A percentile compares a stretch with the other conserved stretches of the same genome.
These are phyloP conservation scores for Protula sp. DNA, from an alignment of 2,888 invertebrate genomes.

Conservation along the genomic window DNA sequence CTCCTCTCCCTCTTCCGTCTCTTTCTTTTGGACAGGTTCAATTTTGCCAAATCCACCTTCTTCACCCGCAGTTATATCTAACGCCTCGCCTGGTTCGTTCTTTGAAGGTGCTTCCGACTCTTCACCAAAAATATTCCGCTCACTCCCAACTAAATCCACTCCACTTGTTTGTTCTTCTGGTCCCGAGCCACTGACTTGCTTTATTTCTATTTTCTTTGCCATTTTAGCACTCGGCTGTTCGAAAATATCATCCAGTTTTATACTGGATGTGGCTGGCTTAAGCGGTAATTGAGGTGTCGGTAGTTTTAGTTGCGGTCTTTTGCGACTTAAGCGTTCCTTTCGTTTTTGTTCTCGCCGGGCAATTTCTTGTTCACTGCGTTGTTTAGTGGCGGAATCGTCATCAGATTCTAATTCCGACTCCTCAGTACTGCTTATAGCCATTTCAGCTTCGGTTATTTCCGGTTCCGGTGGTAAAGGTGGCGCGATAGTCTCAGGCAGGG, in stretches of 20 bases:
- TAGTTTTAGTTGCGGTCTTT: not conserved
- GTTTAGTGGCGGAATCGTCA: no score
- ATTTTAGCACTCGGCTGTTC: constrained; percentile 57
- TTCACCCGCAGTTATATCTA: not conserved
- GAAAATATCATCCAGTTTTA: constrained; percentile 24
- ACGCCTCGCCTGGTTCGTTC: not conserved
- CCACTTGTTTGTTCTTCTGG: not conserved
- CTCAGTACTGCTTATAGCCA: constrained; percentile 36
- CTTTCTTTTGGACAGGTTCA: constrained; percentile 27
- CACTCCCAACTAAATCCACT: not conserved
- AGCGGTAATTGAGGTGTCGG: not conserved
- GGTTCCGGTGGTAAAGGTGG: not conserved
- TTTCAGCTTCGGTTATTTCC: not conserved
- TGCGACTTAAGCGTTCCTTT: not conserved
- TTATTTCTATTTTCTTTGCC: constrained; percentile 49
- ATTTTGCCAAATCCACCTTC: constrained; percentile 46
- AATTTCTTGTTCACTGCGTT: not conserved
- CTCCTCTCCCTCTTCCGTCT: constrained; percentile 19
- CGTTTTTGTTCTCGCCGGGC: not conserved
- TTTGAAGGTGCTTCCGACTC: no score
- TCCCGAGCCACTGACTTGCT: constrained; percentile 9
- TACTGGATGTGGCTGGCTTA: not conserved
- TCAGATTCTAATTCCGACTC: constrained; percentile 68
- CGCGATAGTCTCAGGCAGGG: not conserved
- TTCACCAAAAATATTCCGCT: not conserved